Conservation (phyloP, 2,888 invertebrate species). For the Epsilonema sp. region DNA sequence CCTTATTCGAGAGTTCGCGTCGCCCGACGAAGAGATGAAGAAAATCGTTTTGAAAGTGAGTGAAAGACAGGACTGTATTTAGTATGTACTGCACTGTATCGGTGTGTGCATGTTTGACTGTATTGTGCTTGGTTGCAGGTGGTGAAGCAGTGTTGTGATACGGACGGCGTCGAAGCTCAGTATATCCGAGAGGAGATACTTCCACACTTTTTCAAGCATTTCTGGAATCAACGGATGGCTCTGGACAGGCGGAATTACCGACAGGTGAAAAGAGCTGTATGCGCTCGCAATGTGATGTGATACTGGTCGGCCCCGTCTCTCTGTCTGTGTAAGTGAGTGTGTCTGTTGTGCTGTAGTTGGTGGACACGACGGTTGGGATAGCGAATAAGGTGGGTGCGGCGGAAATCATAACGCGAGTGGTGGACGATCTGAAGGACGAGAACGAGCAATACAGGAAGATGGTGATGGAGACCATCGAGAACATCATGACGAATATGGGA, state of each 20-base stretch:
- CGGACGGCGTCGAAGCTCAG: constrained; percentile 96
- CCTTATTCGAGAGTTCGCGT: constrained; percentile 94
- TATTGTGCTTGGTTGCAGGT: constrained; percentile 40
- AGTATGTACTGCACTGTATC: not conserved
- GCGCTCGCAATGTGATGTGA: too few relatives aligned
- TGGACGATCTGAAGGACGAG: constrained; percentile 97
- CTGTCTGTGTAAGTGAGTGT: too few relatives aligned
- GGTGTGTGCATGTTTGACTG: too few relatives aligned
- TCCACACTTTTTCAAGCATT: constrained; percentile 94
- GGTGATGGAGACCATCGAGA: constrained; percentile 88
- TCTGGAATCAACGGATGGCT: constrained; percentile 99
- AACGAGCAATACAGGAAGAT: constrained; percentile 98
- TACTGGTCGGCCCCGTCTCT: too few relatives aligned
- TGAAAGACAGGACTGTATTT: too few relatives aligned
- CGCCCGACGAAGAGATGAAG: constrained; percentile 99
- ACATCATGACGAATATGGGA: constrained; percentile 48
- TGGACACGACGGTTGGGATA: constrained; percentile 98
- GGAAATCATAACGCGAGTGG: constrained; percentile 87
- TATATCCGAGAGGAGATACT: constrained; percentile 98
- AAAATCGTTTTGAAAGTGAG: constrained; percentile 92
- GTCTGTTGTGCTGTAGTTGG: constrained; percentile 50
- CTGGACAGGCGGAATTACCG: constrained; percentile 89
- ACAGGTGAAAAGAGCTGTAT: constrained; percentile 39
- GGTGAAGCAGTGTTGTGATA: constrained; percentile 98
- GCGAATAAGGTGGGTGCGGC: constrained; percentile 99